Conservation (phyloP, 2,797 vertebrate genomes). For the Pseudochirops corinnae region DNA sequence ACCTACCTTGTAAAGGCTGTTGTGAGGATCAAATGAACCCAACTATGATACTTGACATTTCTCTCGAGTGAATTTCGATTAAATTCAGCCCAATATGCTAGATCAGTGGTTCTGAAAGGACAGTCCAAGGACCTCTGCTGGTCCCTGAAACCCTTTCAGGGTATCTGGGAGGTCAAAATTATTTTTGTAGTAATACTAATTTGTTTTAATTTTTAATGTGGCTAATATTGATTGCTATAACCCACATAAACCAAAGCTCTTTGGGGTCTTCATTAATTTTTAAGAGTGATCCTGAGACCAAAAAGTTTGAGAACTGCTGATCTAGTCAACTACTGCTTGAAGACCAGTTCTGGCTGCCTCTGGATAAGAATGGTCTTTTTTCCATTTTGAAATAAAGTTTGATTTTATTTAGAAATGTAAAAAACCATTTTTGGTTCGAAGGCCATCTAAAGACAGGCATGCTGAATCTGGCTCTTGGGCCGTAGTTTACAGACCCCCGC, state of each 20-base stretch:
- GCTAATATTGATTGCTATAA: not conserved
- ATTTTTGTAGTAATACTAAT: not conserved
- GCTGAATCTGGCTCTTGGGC: not conserved
- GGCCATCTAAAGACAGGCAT: not conserved
- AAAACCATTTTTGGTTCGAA: not conserved
- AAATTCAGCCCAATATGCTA: not conserved
- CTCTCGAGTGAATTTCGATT: not conserved
- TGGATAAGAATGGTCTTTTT: not conserved
- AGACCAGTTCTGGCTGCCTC: not conserved
- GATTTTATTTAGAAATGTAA: not conserved
- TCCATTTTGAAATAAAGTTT: not conserved
- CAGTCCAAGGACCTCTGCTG: not conserved
- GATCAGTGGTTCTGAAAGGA: not conserved
- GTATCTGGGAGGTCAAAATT: not conserved
- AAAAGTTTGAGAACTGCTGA: not conserved
- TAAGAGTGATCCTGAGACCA: not conserved
- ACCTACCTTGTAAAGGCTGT: not conserved
- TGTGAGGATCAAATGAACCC: not conserved
- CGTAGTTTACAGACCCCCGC: not conserved
- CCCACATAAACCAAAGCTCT: not conserved
- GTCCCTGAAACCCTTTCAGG: not conserved
- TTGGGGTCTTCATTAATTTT: not conserved
- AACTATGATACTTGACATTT: not conserved
- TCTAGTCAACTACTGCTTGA: not conserved
- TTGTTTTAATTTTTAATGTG: not conserved